Conservation (phyloP, 2,888 invertebrate genomes). For the Macrosoma leucophasiata region DNA sequence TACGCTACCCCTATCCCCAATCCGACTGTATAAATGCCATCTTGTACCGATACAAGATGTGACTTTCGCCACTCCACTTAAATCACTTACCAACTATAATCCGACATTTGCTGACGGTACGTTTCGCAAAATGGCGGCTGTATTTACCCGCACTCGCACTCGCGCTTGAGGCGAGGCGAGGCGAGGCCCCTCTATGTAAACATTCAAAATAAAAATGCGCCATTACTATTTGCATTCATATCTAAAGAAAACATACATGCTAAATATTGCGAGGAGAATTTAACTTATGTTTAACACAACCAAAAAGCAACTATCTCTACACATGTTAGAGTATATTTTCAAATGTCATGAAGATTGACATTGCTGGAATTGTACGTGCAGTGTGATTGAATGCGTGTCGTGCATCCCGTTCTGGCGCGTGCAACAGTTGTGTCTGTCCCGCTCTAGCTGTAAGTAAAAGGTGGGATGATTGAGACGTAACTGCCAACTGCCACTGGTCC, state of each 20-base stretch:
- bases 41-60: no score
- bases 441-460: constrained; percentile 60
- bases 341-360: constrained; percentile 11
- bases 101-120: constrained; percentile 58
- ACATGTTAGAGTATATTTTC: constrained; percentile 21
- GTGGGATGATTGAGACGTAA: constrained; percentile 72
- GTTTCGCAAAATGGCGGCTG: constrained; percentile 60
- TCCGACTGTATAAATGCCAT: no score
- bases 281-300: constrained; percentile 21
- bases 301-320: constrained; percentile 22
- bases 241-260: constrained; percentile 75
- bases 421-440: constrained; percentile 30
- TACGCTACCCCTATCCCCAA: no score
- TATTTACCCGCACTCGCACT: constrained; percentile 42
- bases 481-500: constrained; percentile 74
- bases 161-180: no score
- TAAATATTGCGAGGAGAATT: constrained; percentile 60
- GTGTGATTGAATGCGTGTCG: constrained; percentile 50
- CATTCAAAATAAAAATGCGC: constrained; percentile 72
- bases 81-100: constrained; percentile 33
- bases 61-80: no score
- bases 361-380: constrained; percentile 52
- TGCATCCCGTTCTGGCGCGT: constrained; percentile 35
- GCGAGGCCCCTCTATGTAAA: constrained; percentile 67
- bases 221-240: constrained; percentile 76